A percentile compares a stretch with the other conserved stretches of the same genome.
These are phyloP conservation scores for Magallana ariakensis DNA, from an alignment of 1,140 invertebrate genomes.

Conservation along the genomic window DNA sequence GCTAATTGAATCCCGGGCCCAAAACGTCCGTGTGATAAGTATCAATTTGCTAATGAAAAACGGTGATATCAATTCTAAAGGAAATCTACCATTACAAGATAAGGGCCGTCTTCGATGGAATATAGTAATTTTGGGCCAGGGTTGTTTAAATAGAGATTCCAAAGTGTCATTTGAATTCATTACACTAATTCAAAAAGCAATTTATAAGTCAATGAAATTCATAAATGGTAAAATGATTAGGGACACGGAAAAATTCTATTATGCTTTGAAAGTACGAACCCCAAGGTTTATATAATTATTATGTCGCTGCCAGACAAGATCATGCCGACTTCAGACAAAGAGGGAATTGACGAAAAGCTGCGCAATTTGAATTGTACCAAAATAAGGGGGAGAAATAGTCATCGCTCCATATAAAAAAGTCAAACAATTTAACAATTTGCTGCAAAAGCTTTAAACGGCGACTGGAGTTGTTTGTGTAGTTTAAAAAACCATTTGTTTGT, in stretches of 20 bases:
- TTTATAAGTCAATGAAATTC: conserved; percentile 34
- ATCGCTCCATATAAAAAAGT: not conserved
- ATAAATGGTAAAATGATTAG: conserved; percentile 7
- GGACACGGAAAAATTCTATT: conserved; percentile 18
- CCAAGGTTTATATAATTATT: conserved; percentile 4
- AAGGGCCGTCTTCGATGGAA: not conserved
- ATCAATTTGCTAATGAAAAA: conserved; percentile 13
- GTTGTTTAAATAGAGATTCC: not conserved
- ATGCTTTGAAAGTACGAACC: not conserved
- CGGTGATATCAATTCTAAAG: not conserved
- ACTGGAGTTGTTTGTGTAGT: not conserved
- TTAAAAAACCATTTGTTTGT: conserved; percentile 16
- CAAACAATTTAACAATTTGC: conserved; percentile 23
- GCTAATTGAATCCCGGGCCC: not conserved
- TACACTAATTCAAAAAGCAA: conserved; percentile 26
- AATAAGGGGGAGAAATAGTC: not conserved
- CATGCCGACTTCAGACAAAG: not conserved
- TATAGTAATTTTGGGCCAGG: not conserved
- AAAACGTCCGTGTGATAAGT: not conserved
- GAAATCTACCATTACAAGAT: not conserved
- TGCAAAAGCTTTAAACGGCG: conserved; percentile 1
- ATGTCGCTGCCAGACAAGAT: not conserved
- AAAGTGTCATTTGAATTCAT: conserved; percentile 18
- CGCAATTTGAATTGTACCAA: not conserved
- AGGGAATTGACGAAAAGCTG: not conserved